Conservation (phyloP, 2,888 invertebrate species). For the Odontocerum albicorne region DNA sequence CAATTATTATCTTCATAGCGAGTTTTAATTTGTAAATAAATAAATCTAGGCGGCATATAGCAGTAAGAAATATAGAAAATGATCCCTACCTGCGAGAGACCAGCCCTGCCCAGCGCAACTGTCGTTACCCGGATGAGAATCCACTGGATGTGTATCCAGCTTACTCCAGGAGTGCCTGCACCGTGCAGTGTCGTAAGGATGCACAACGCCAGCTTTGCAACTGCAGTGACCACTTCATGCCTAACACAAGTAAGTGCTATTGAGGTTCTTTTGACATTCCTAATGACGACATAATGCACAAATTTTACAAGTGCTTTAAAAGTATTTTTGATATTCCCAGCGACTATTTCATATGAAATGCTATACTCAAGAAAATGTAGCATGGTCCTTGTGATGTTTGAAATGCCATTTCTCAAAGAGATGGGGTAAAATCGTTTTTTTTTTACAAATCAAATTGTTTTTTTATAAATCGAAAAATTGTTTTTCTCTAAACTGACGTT, state of each 20-base stretch:
- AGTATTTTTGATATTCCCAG: too few relatives aligned
- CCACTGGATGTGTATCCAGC: conserved; percentile 61
- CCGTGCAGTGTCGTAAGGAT: conserved; percentile 68
- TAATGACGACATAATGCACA: too few relatives aligned
- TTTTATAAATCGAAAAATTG: too few relatives aligned
- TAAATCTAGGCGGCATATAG: conserved; percentile 51
- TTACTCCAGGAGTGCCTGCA: conserved; percentile 75
- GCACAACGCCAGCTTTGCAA: conserved; percentile 63
- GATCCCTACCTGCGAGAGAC: conserved; percentile 65
- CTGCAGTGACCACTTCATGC: conserved; percentile 71
- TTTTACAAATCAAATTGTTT: too few relatives aligned
- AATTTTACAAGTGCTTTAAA: too few relatives aligned
- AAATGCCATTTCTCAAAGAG: too few relatives aligned
- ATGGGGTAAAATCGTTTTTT: too few relatives aligned
- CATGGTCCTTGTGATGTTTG: too few relatives aligned
- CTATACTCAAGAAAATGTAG: too few relatives aligned
- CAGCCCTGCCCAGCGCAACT: conserved; percentile 65
- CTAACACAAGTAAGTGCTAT: conserved; percentile 57
- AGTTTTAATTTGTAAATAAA: too few relatives aligned
- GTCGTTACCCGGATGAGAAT: conserved; percentile 70
- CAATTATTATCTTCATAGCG: not conserved
- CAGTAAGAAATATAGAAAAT: conserved; percentile 67
- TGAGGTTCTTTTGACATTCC: not conserved
- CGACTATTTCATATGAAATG: too few relatives aligned
- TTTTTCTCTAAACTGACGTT: too few relatives aligned